Percentiles rank a stretch among this genome's conserved stretches.
phyloP scores from a whole-genome alignment of 2,888 invertebrate genomes.

The Odontocerum albicorne region DNA sequence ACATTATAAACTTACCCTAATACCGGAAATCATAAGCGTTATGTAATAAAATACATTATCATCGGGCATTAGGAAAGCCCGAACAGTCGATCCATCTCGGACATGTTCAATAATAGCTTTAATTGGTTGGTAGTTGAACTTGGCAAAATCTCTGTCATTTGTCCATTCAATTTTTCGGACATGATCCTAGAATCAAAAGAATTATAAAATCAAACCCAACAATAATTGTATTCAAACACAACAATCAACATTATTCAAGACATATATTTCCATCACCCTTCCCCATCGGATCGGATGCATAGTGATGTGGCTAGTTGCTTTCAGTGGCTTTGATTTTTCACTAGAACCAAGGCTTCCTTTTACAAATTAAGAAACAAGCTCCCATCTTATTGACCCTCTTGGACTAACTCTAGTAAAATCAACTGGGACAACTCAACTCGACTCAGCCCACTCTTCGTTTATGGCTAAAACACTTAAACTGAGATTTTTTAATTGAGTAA shows the following conservation, averaged over 20 bases:
- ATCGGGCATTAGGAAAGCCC: slow-evolving; percentile 88
- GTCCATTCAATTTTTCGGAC: slow-evolving; percentile 87
- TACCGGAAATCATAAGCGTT: slow-evolving; percentile 94
- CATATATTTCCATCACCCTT: no score
- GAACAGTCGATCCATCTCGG: slow-evolving; percentile 93
- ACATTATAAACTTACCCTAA: slow-evolving; percentile 61
- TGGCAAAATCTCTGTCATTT: slow-evolving; percentile 84
- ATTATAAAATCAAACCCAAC: no score
- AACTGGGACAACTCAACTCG: no score
- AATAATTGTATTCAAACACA: not conserved
- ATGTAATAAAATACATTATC: slow-evolving; percentile 71
- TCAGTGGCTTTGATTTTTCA: slow-evolving; percentile 16
- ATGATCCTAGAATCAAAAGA: slow-evolving; percentile 58
- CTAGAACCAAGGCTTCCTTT: not conserved
- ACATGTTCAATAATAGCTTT: slow-evolving; percentile 97
- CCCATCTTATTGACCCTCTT: no score
- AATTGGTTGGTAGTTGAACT: slow-evolving; percentile 81
- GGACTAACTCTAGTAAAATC: no score
- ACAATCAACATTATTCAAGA: slow-evolving; percentile 4
- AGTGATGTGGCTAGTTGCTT: not conserved
- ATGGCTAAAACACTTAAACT: no score
- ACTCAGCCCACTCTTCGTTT: no score
- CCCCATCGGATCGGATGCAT: no score
- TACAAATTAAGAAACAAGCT: no score
- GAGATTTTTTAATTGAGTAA: no score